Base-by-base conservation (phyloP, 1,140 invertebrate species). In the Drosophila kohkoa region DNA sequence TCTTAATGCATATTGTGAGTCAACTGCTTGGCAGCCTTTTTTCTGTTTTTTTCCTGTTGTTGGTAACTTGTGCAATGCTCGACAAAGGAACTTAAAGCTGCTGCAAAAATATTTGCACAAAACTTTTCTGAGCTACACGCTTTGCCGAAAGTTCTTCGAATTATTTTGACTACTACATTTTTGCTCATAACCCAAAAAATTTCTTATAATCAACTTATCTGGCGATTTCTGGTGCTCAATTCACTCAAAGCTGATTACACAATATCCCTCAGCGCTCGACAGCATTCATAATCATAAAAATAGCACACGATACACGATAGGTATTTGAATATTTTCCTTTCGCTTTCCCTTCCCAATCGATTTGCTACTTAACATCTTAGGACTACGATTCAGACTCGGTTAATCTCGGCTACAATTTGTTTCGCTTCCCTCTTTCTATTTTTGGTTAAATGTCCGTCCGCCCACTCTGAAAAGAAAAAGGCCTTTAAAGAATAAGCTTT, bases 211-310 rank as follows among this genome's bases (percentile, higher is more conserved):
- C 58, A 57, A 74, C 65, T 57, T 62, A 75, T 70, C 52, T 49
- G 10, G 6, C 43, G 52, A 64, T 63, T 75, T 75, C 51, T 62
- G 49, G 49, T 69, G 51, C 51, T 62, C 65, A 74, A 69, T 74
- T 55, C 68, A 28, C 32, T 38, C 57, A 69, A 74, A 74, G 71
- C 71, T 74, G 57, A 69, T 74, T 74, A 75, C 66, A 68, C 41
- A 60, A 30, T 67, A 59, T 32, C 32, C 32, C 7, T 57, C 20
- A 20, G 30, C 43, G 20, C 13, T 38, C 45, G 43, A 30, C 45
- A 41, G 15, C 7, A 48, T 16, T 48, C 46, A 16, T 16, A 59
- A 16, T 52, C 8, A 32, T 30, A 10, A 55, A 38, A 64, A 71
- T 55, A n/a, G 7, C 35, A 35, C 13, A 51, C n/a, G 6, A 25